Base-by-base conservation (phyloP, 2,888 invertebrate genomes). In the Lasioglossum leucozonium region DNA sequence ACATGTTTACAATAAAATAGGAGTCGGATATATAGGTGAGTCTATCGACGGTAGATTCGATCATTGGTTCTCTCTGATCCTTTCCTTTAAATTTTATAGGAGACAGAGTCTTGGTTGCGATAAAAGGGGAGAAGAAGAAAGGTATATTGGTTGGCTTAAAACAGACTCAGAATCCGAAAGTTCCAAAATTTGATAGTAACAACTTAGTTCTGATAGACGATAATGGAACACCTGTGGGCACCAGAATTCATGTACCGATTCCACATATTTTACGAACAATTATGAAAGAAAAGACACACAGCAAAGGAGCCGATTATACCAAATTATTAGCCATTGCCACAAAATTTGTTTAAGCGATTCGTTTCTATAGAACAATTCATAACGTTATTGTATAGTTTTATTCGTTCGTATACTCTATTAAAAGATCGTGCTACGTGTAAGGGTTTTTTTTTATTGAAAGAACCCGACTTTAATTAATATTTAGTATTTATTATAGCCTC, bases 201-300 rank as follows among this genome's bases (percentile, higher is more conserved):
- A 99, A 99, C 95, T 95, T 99, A 79, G 99, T 99, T 0, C 95
- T 99, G 0, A 97, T 99, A 67, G 99, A 99, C 93, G 99, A 99
- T 92, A 98, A 96, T 93, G 99, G 99, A 30, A 97, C 98, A 22
- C 99, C 99, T 0, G 95, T 99, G 5, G 99, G 99, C 30, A 99
- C 98, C 2, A 96, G 99, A 91, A 98, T 99, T 90, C 97, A 98
- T 91, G 99, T 98, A 2, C 99, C 99, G 0, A 97, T 99, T 86
- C 99, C 99, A 0, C 98, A 98, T 4, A 96, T 98, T 85, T 95
- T 99, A 74, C 96, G 99, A 79, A 98, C 98, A 16, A 97, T 98
- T 85, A 95, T 98, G 55, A 98, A 98, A 94, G 97, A 97, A 91
- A 97, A 97, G 93, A 98, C 98, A 0, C 96, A 97, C 83, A 95